Percentiles rank a stretch among this genome's conserved stretches.
These are phyloP conservation scores for Protodeltote pygarga DNA, from an alignment of 2,888 invertebrate species.

Conservation along the genomic window DNA sequence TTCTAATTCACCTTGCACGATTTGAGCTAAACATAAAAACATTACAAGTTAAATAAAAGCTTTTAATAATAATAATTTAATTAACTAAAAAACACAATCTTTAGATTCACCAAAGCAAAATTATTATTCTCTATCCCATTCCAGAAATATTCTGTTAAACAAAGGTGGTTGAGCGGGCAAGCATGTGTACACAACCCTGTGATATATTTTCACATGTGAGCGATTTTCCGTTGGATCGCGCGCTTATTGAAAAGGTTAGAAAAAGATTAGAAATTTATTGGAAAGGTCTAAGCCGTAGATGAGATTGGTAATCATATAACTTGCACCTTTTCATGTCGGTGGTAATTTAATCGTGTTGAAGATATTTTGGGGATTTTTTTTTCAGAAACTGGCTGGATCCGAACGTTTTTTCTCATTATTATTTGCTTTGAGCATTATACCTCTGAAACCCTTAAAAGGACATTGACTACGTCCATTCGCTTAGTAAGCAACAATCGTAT, in stretches of 20 bases:
- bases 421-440: too few relatives aligned
- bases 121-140: not conserved
- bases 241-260: conserved; percentile 56
- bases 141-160: not conserved
- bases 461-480: too few relatives aligned
- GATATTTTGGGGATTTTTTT: too few relatives aligned
- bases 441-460: too few relatives aligned
- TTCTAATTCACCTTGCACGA: too few relatives aligned
- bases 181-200: conserved; percentile 17
- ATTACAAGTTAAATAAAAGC: not conserved
- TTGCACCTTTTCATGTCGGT: conserved; percentile 52
- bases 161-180: not conserved
- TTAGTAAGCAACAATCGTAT: too few relatives aligned
- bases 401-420: too few relatives aligned
- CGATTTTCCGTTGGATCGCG: conserved; percentile 48
- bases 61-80: not conserved
- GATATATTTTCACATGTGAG: conserved; percentile 42
- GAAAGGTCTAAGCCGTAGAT: conserved; percentile 53
- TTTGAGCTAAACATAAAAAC: not conserved
- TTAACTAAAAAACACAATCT: too few relatives aligned
- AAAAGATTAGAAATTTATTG: conserved; percentile 65
- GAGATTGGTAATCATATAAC: conserved; percentile 53
- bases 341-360: too few relatives aligned
- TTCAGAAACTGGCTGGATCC: too few relatives aligned
- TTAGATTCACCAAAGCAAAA: not conserved